phyloP scores from a whole-genome alignment of 2,888 invertebrate genomes.

The Formica aserva region DNA sequence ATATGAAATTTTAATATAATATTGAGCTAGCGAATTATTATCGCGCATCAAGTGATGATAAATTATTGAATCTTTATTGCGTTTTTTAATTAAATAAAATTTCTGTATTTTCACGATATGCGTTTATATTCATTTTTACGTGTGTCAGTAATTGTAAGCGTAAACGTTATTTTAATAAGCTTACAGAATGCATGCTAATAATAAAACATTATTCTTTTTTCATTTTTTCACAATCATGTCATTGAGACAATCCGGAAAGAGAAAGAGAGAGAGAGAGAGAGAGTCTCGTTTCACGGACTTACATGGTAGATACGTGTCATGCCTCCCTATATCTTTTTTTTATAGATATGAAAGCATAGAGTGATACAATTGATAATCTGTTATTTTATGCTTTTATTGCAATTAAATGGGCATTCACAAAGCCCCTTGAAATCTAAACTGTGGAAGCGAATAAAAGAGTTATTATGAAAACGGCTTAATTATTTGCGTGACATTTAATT shows the following conservation, averaged over 20 bases:
- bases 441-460: slow-evolving; percentile 34
- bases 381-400: slow-evolving; percentile 25
- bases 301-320: background rate
- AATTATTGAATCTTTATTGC: background rate
- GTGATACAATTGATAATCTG: slow-evolving; percentile 20
- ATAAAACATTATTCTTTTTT: background rate
- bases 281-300: background rate
- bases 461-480: slow-evolving; percentile 43
- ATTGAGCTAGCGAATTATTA: background rate
- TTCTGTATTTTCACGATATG: background rate
- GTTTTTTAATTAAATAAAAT: slow-evolving; percentile 14
- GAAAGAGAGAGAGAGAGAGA: too few relatives aligned
- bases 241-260: background rate
- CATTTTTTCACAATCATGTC: background rate
- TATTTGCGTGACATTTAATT: slow-evolving; percentile 54
- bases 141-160: background rate
- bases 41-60: background rate
- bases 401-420: slow-evolving; percentile 42
- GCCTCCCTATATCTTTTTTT: background rate
- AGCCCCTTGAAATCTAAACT: slow-evolving; percentile 41
- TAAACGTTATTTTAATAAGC: slow-evolving; percentile 25
- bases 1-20: background rate
- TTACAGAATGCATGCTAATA: background rate
- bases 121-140: background rate
- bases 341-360: background rate